A percentile compares a stretch with the other conserved stretches of the same genome.
Evolutionary conservation across 1,140 invertebrate genomes (phyloP).

Genomic region (Caerostris darwini): DNA sequence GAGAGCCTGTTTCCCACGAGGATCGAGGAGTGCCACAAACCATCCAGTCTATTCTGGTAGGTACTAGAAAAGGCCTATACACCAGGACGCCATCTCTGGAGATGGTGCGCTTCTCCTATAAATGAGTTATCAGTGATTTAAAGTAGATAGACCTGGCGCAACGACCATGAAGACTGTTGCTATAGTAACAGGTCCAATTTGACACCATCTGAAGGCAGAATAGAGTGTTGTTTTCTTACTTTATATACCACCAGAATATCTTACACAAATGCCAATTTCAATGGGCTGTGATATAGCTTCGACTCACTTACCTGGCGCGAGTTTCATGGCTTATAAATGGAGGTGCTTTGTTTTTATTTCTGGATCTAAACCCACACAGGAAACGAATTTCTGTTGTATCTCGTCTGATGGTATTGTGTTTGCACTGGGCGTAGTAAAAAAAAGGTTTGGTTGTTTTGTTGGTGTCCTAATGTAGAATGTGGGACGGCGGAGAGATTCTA

Average conservation of each 20-base stretch:
- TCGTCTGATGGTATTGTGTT: slow-evolving; percentile 8
- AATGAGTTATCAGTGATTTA: slow-evolving; percentile 58
- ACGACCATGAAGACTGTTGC: slow-evolving; percentile 7
- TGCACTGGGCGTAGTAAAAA: not conserved
- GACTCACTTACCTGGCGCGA: not conserved
- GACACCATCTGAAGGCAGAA: slow-evolving; percentile 28
- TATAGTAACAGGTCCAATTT: slow-evolving; percentile 52
- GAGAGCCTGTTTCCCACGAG: not conserved
- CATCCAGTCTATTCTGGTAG: slow-evolving; percentile 21
- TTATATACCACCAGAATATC: slow-evolving; percentile 13
- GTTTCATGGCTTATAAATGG: slow-evolving; percentile 21
- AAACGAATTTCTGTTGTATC: not conserved
- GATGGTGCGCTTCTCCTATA: not conserved
- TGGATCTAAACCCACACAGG: not conserved
- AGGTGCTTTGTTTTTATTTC: not conserved
- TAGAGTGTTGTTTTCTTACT: not conserved
- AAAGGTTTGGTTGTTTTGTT: not conserved
- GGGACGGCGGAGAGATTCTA: not conserved
- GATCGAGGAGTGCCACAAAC: not conserved
- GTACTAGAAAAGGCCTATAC: not conserved
- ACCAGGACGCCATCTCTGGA: not conserved
- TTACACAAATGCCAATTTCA: slow-evolving; percentile 17
- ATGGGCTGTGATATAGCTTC: slow-evolving; percentile 15
- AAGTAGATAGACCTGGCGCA: not conserved
- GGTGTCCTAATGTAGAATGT: not conserved